Conservation (phyloP, 2,797 vertebrate species). For the Peromyscus nudipes region DNA sequence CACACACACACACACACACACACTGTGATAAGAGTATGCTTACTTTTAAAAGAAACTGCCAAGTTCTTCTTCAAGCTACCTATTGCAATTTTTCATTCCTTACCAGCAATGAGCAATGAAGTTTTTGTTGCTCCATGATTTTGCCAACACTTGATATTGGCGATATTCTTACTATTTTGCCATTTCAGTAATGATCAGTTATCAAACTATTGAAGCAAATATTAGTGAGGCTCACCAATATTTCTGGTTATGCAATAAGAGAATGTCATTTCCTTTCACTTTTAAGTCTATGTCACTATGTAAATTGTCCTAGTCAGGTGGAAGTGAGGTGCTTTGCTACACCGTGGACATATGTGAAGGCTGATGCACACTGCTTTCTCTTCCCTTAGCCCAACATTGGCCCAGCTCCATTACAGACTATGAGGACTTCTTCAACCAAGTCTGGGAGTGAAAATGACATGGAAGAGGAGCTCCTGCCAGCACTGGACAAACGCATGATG, state of each 20-base stretch:
- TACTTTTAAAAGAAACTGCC: neutral
- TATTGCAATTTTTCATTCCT: neutral
- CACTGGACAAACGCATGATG: slow-evolving; percentile 1
- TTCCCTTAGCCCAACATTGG: neutral
- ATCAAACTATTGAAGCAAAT: neutral
- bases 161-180: neutral
- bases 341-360: neutral
- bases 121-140: neutral
- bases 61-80: neutral
- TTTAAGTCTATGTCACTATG: neutral
- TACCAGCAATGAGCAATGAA: neutral
- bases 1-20: neutral
- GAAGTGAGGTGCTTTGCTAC: neutral
- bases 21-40: neutral
- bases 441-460: slow-evolving; percentile 44
- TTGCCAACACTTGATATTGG: slow-evolving; percentile 1
- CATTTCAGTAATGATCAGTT: neutral
- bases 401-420: slow-evolving; percentile 57
- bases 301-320: neutral
- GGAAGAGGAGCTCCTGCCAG: slow-evolving; percentile 3
- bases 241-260: neutral
- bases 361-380: neutral
- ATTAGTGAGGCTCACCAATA: neutral
- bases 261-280: neutral
- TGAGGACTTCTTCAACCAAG: slow-evolving; percentile 38